These are phyloP conservation scores for Apeltes quadracus DNA, from an alignment of 2,113 vertebrate species.

Conservation along the genomic window DNA sequence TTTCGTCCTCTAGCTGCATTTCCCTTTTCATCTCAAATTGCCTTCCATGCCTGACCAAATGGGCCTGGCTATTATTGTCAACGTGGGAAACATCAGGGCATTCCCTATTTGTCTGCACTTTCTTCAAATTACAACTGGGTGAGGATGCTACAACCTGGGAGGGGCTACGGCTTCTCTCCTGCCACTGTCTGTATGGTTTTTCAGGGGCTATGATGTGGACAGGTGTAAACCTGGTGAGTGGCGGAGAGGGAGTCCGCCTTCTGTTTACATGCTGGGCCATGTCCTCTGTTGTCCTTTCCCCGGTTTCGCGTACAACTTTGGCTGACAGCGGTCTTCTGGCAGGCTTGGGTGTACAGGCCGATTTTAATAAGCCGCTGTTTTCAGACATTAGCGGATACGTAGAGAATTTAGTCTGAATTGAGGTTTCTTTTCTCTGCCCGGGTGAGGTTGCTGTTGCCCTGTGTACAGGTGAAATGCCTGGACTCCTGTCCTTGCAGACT, in stretches of 20 bases:
- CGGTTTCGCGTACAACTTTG: constrained; percentile 46
- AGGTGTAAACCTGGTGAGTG: constrained; percentile 76
- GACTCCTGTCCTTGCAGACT: constrained; percentile 16
- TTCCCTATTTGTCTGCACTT: constrained; percentile 69
- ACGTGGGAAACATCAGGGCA: constrained; percentile 59
- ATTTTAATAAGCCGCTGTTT: constrained; percentile 33
- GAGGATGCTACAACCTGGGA: constrained; percentile 58
- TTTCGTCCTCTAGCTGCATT: constrained; percentile 62
- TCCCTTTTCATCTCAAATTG: constrained; percentile 68
- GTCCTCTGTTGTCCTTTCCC: constrained; percentile 43
- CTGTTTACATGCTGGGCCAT: constrained; percentile 61
- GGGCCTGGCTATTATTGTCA: constrained; percentile 69
- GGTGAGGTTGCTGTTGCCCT: constrained; percentile 26
- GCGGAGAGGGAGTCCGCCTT: constrained; percentile 68
- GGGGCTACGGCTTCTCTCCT: constrained; percentile 55
- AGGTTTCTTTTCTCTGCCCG: constrained; percentile 29
- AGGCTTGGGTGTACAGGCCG: constrained; percentile 26
- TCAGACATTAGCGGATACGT: constrained; percentile 32
- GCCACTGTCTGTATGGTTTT: constrained; percentile 71
- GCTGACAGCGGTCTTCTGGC: constrained; percentile 32
- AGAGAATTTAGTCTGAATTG: constrained; percentile 16
- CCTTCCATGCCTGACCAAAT: constrained; percentile 61
- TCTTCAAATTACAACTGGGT: constrained; percentile 57
- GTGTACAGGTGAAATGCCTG: constrained; percentile 26
- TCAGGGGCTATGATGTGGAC: constrained; percentile 75